These are phyloP conservation scores for Schlechtendalia chinensis DNA, from an alignment of 1,140 invertebrate genomes.

Conservation along the genomic window DNA sequence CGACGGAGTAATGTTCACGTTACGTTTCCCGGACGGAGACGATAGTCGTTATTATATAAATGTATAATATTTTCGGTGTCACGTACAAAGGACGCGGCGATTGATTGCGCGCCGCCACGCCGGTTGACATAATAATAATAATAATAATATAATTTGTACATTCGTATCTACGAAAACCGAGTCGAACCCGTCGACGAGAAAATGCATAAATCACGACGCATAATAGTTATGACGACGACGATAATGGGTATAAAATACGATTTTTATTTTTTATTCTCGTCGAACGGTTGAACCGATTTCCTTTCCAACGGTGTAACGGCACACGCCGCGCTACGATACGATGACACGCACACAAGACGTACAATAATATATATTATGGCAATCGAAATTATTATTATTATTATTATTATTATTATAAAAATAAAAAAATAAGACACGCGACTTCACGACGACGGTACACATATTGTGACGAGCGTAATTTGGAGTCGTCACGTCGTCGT, in stretches of 20 bases:
- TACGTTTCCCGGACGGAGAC: background rate
- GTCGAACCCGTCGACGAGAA: background rate
- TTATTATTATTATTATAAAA: too few relatives aligned
- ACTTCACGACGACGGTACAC: background rate
- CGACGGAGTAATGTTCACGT: background rate
- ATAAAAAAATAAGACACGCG: background rate
- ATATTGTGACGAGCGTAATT: slow-evolving; percentile 31
- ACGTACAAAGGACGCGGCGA: too few relatives aligned
- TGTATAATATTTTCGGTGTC: too few relatives aligned
- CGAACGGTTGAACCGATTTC: background rate
- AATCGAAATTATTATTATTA: slow-evolving; percentile 26
- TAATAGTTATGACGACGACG: too few relatives aligned
- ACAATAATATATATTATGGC: background rate
- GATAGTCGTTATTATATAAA: too few relatives aligned
- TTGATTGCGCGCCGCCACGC: background rate
- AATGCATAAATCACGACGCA: background rate
- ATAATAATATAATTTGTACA: too few relatives aligned
- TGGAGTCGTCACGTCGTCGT: slow-evolving; percentile 24
- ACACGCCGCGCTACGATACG: background rate
- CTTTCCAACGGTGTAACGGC: background rate
- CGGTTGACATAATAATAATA: too few relatives aligned
- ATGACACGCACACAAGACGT: too few relatives aligned
- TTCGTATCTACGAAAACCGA: too few relatives aligned
- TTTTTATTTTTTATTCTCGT: background rate
- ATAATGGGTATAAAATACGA: background rate